phyloP scores from a whole-genome alignment of 2,888 invertebrate genomes.

The Cerceris rybyensis region DNA sequence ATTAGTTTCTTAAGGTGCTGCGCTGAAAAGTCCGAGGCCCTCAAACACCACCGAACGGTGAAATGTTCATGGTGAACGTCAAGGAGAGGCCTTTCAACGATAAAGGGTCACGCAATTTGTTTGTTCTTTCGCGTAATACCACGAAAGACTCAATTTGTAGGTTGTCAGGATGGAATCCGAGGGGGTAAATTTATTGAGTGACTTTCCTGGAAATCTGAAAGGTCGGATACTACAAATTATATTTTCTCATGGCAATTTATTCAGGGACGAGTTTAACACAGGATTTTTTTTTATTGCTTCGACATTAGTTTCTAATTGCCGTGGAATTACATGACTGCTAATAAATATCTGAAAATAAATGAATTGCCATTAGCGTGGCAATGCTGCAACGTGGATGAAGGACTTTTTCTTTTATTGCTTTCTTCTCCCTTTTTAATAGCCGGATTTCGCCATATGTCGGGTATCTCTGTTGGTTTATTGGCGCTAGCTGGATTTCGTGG shows the following conservation, averaged over 20 bases:
- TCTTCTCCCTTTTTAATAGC: conserved; percentile 35
- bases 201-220: conserved; percentile 7
- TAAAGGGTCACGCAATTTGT: conserved; percentile 7
- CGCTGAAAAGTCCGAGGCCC: conserved; percentile 49
- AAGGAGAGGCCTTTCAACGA: not conserved
- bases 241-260: conserved; percentile 9
- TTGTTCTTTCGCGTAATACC: not conserved
- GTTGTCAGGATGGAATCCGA: not conserved
- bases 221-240: not conserved
- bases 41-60: conserved; percentile 1
- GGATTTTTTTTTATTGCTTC: conserved; percentile 15
- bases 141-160: conserved; percentile 10
- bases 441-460: conserved; percentile 43
- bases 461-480: conserved; percentile 49
- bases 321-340: conserved; percentile 36
- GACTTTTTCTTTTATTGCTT: conserved; percentile 44
- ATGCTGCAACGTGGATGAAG: conserved; percentile 19
- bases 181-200: not conserved
- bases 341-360: conserved; percentile 48
- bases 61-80: not conserved
- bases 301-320: conserved; percentile 44
- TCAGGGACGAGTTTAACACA: conserved; percentile 3
- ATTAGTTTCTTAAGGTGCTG: conserved; percentile 54
- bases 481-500: conserved; percentile 2
- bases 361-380: conserved; percentile 31